Evolutionary conservation across 2,888 invertebrate species (phyloP), one percentile per base, ranked within the genome.

Genomic region (Tetrapedia diversipes): DNA sequence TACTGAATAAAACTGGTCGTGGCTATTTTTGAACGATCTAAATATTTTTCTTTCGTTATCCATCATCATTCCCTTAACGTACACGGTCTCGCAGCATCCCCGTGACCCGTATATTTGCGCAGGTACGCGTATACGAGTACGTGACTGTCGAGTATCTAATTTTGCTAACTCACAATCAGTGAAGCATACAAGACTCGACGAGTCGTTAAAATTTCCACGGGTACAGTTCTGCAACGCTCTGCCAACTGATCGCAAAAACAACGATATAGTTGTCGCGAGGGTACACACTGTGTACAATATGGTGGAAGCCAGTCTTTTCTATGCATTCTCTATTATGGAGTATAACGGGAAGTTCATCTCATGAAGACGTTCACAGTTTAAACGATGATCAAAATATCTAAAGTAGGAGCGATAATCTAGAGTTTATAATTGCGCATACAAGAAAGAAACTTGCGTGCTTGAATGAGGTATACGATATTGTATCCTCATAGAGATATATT

Each of bases 31-130:
- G 74, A 57, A 37, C 51, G 60, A 43, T 51, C 56, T 67, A 76
- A 76, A 76, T 76, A 76, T 73, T 76, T 74, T 66, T 76, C 67
- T 67, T 67, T 57, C 74, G 67, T 67, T 66, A 67, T 63, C 67
- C 66, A 51, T 74, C 66, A 51, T 74, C 76, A 63, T 74, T 74
- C 63, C n/a, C 41, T n/a, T 57, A 49, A 32, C 43, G 63, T 56
- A 19, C 71, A 49, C 37, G 56, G 29, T 45, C 71, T 37, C 49
- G 47, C 54, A 64, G 19, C 45, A 56, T 34, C 29, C n/a, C n/a
- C 66, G 57, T 27, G 57, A 66, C 39, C 57, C 57, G 47, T 57
- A 47, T 57, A 16, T 37, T 56, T 16, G 10, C 34, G 27, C 34
- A n/a, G 49, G 32, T 2, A 11, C n/a, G 10, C 37, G 29, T 4